phyloP scores from a whole-genome alignment of 2,888 invertebrate species.

The Macrophya alboannulata region DNA sequence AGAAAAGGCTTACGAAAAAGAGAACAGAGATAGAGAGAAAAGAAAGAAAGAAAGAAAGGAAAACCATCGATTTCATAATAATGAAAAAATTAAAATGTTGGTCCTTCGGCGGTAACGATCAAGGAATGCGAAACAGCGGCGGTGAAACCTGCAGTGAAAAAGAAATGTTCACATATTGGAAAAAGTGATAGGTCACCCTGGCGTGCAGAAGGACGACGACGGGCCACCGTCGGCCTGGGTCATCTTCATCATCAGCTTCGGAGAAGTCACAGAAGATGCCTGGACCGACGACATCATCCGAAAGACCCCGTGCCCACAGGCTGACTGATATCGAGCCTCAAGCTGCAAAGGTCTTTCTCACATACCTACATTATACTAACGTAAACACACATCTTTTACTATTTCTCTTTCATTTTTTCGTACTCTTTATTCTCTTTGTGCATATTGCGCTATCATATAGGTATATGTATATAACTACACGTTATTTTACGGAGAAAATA shows the following conservation, averaged over 20 bases:
- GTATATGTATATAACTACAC: background rate
- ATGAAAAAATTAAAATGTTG: conserved; percentile 55
- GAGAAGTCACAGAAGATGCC: conserved; percentile 76
- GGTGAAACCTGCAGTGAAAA: conserved; percentile 24
- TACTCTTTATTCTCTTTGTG: conserved; percentile 22
- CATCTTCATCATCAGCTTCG: conserved; percentile 74
- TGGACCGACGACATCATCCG: conserved; percentile 74
- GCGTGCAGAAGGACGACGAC: conserved; percentile 75
- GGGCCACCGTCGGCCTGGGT: conserved; percentile 72
- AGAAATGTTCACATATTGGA: background rate
- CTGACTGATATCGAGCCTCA: conserved; percentile 78
- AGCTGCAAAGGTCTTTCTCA: conserved; percentile 69
- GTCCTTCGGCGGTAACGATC: conserved; percentile 44
- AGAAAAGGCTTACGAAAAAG: conserved; percentile 57
- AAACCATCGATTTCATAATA: background rate
- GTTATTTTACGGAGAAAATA: conserved; percentile 13
- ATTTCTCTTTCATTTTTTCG: background rate
- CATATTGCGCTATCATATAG: no score
- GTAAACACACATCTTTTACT: conserved; percentile 1
- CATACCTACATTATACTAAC: background rate
- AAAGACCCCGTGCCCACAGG: conserved; percentile 77
- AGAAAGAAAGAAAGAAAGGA: background rate
- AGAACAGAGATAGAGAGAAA: conserved; percentile 3
- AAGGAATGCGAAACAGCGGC: conserved; percentile 6
- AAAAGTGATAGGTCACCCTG: conserved; percentile 69